Percentiles rank a stretch among this genome's conserved stretches.
Conservation (phyloP, 2,888 invertebrate species). For the Drosophila melanosoma region DNA sequence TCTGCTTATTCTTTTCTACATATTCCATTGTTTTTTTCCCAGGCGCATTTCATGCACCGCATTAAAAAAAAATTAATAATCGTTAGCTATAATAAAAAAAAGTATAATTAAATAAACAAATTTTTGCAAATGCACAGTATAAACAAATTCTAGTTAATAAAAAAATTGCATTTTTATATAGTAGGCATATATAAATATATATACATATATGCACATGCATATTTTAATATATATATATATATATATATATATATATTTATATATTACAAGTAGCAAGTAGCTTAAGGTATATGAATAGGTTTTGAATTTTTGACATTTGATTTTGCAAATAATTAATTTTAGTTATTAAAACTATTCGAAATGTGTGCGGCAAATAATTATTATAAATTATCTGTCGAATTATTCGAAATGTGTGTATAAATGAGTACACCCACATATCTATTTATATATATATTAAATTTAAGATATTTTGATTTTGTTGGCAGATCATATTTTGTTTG, state of each 20-base stretch:
- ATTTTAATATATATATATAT: slow-evolving; percentile 19
- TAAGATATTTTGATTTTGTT: neutral
- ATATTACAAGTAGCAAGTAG: slow-evolving; percentile 52
- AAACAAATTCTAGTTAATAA: slow-evolving; percentile 34
- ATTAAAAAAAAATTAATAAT: slow-evolving; percentile 35
- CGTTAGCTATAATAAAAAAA: slow-evolving; percentile 28
- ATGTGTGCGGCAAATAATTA: slow-evolving; percentile 30
- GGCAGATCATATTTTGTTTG: slow-evolving; percentile 2
- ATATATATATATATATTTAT: slow-evolving; percentile 42
- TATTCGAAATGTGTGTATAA: neutral
- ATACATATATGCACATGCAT: slow-evolving; percentile 4
- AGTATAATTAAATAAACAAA: slow-evolving; percentile 16
- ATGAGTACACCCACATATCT: neutral
- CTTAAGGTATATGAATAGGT: slow-evolving; percentile 43
- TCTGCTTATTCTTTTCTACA: neutral
- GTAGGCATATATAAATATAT: neutral
- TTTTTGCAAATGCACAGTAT: slow-evolving; percentile 34
- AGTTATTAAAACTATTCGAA: slow-evolving; percentile 19
- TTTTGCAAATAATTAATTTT: slow-evolving; percentile 15
- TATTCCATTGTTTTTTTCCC: slow-evolving; percentile 18
- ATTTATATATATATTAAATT: neutral
- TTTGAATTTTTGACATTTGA: slow-evolving; percentile 18
- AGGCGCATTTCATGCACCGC: slow-evolving; percentile 72
- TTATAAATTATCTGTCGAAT: neutral
- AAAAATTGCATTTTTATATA: slow-evolving; percentile 21